Evolutionary conservation across 2,888 invertebrate genomes (phyloP).

Genomic region (Torymus aiolomorphi): DNA sequence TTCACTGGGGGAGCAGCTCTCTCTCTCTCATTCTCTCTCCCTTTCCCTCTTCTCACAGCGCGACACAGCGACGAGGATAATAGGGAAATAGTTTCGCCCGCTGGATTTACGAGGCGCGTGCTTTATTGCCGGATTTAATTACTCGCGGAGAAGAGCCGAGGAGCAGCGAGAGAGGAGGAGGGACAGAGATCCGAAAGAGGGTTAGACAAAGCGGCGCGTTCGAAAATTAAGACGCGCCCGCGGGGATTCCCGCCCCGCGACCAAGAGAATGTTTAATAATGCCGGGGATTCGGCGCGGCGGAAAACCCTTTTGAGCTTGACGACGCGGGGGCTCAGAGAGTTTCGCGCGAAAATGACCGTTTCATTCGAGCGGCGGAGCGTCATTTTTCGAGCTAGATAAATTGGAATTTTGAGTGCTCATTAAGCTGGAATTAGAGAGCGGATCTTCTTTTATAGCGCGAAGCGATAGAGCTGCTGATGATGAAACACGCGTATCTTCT

Average conservation of each 20-base stretch:
- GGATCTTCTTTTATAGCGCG: no score
- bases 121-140: conserved; percentile 62
- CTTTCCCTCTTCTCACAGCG: no score
- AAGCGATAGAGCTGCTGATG: no score
- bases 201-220: conserved; percentile 48
- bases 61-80: conserved; percentile 23
- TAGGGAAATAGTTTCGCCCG: conserved; percentile 58
- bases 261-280: conserved; percentile 42
- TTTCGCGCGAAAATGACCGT: no score
- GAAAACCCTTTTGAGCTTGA: not conserved
- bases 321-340: not conserved
- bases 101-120: conserved; percentile 58
- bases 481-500: no score
- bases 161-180: conserved; percentile 1
- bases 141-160: conserved; percentile 48
- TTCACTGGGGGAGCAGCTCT: conserved; percentile 4
- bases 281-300: conserved; percentile 12
- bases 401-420: no score
- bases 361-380: no score
- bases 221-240: conserved; percentile 45
- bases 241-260: not conserved
- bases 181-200: conserved; percentile 3
- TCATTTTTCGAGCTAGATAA: no score
- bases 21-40: no score
- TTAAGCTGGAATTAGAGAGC: no score